Base-by-base conservation (phyloP, 2,888 invertebrate species). In the Alitta virens region DNA sequence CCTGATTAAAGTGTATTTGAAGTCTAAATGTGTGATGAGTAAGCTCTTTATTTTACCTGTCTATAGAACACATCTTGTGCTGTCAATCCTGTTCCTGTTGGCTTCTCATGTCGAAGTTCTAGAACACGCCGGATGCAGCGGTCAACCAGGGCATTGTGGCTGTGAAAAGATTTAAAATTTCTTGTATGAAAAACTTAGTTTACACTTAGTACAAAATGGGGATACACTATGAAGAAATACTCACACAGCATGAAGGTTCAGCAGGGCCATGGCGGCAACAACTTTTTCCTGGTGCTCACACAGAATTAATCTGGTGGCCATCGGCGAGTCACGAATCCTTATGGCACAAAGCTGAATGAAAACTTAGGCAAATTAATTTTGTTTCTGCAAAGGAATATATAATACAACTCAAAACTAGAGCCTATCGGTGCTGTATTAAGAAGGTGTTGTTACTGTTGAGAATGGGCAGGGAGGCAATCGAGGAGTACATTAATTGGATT, bases 211-310 rank as follows among this genome's bases (percentile, higher is more conserved):
- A 33, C 33, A 33, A 49, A n/a, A 21, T 21, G 49, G 49, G 9
- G 23, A 18, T 49, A n/a, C n/a, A n/a, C n/a, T n/a, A n/a, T n/a
- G n/a, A n/a, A n/a, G n/a, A n/a, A n/a, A n/a, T n/a, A 75, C 81
- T 85, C 79, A 85, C 84, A 85, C 85, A 54, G 82, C 61, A 61
- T 87, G 90, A 60, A 88, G 83, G 56, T 85, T 85, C 68, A 90
- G 86, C 69, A 94, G 83, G 0, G 90, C 85, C 21, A 88, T 84
- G 0, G 91, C 90, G 0, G 89, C 90, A 16, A 89, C 86, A 63
- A 93, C 85, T 81, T 91, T 91, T 82, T 94, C 94, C 5, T 89
- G 88, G 74, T 91, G 88, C 79, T 89, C 90, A 65, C 88, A 86
- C 63, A 92, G 84, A 67, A 87, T 84, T 69, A 76, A 82, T 1